phyloP scores from a whole-genome alignment of 2,113 vertebrate genomes.

The Pagrus major region DNA sequence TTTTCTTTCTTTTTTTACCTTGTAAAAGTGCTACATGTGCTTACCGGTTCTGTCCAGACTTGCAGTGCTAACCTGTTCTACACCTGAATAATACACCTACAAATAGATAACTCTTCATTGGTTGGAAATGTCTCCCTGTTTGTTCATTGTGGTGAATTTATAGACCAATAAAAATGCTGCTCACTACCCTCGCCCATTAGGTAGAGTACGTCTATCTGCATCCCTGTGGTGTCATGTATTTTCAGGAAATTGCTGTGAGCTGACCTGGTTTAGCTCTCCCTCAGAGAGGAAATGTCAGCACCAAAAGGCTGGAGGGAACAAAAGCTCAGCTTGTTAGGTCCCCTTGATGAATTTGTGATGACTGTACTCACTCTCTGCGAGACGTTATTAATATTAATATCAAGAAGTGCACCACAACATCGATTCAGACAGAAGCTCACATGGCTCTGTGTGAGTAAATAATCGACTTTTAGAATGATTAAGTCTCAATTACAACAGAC shows the following conservation, averaged over 20 bases:
- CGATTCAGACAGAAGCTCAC: conserved; percentile 11
- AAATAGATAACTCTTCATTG: conserved; percentile 7
- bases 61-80: neutral
- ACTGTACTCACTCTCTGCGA: conserved; percentile 37
- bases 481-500: neutral
- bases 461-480: neutral
- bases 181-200: neutral
- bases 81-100: neutral
- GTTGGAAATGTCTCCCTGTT: conserved; percentile 22
- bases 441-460: neutral
- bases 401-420: conserved; percentile 4
- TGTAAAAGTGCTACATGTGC: conserved; percentile 25
- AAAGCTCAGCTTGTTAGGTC: conserved; percentile 47
- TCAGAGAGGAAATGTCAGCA: conserved; percentile 57
- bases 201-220: conserved; percentile 16
- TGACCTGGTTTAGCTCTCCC: conserved; percentile 61
- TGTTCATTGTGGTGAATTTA: conserved; percentile 15
- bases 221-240: conserved; percentile 43
- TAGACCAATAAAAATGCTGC: neutral
- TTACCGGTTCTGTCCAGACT: neutral
- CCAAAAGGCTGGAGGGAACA: conserved; percentile 38
- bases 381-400: conserved; percentile 54
- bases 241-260: conserved; percentile 41
- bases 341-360: conserved; percentile 62
- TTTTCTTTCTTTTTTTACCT: conserved; percentile 15